Conservation (phyloP, 2,888 invertebrate genomes). For the Phaonia tiefii region DNA sequence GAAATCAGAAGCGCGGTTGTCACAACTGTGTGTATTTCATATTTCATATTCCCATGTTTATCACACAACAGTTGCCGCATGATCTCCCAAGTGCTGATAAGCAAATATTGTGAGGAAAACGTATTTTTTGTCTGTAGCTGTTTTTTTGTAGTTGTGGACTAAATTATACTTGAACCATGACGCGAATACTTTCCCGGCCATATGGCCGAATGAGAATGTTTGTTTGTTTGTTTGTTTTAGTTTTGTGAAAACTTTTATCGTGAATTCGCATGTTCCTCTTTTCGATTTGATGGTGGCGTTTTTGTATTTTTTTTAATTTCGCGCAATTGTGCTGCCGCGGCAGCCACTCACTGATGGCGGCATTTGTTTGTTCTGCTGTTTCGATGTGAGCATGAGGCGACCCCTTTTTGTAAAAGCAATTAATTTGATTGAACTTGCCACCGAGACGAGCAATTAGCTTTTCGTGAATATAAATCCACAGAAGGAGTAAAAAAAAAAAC, state of each 20-base stretch:
- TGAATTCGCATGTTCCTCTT: slow-evolving; percentile 4
- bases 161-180: slow-evolving; percentile 55
- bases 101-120: neutral
- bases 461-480: slow-evolving; percentile 71
- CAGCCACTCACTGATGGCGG: neutral
- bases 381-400: slow-evolving; percentile 52
- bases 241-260: slow-evolving; percentile 9
- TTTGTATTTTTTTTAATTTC: neutral
- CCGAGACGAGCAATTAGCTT: slow-evolving; percentile 74
- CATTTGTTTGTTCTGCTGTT: slow-evolving; percentile 51
- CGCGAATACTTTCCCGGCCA: slow-evolving; percentile 15
- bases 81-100: neutral
- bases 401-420: slow-evolving; percentile 70
- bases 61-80: neutral
- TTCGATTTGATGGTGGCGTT: neutral
- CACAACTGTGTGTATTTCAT: too few relatives aligned
- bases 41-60: neutral
- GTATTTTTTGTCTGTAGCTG: neutral
- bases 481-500: slow-evolving; percentile 50
- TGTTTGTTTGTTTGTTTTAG: neutral
- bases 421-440: slow-evolving; percentile 80
- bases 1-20: neutral
- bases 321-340: neutral
- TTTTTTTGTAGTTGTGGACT: slow-evolving; percentile 5
- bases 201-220: neutral